These are phyloP conservation scores for Halcyon smyrnensis DNA, from an alignment of 2,797 vertebrate genomes.

Conservation along the genomic window DNA sequence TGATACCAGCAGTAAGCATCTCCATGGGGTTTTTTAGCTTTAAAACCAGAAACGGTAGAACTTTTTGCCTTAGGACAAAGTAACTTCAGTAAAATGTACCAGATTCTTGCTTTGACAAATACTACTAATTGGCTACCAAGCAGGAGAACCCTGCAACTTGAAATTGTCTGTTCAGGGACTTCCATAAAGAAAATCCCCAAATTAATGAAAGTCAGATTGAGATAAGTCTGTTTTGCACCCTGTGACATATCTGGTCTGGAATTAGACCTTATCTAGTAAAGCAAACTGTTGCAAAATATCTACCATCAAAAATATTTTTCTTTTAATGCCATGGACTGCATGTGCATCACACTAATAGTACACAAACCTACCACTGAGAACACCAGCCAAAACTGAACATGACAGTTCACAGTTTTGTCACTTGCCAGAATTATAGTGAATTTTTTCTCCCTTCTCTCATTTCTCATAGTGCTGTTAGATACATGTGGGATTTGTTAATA, in stretches of 20 bases:
- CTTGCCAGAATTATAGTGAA: neutral
- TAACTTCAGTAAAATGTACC: neutral
- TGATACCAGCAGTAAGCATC: neutral
- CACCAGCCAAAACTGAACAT: accelerated
- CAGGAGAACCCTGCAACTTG: neutral
- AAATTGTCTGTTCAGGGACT: neutral
- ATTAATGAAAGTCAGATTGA: neutral
- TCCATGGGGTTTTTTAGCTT: neutral
- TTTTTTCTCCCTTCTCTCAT: neutral
- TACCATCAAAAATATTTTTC: neutral
- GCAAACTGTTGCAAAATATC: neutral
- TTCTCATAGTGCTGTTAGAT: neutral
- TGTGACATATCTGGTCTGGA: neutral
- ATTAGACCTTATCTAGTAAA: neutral
- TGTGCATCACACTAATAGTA: neutral
- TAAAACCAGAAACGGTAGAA: neutral
- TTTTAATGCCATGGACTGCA: neutral
- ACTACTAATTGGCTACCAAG: neutral
- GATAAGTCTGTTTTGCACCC: neutral
- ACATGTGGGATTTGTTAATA: accelerated
- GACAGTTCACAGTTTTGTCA: neutral
- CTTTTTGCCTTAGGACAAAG: too few relatives aligned
- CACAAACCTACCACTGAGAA: neutral
- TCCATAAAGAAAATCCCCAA: neutral
- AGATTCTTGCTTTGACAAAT: neutral